Conservation (phyloP, 2,888 invertebrate genomes). For the Automeris io region DNA sequence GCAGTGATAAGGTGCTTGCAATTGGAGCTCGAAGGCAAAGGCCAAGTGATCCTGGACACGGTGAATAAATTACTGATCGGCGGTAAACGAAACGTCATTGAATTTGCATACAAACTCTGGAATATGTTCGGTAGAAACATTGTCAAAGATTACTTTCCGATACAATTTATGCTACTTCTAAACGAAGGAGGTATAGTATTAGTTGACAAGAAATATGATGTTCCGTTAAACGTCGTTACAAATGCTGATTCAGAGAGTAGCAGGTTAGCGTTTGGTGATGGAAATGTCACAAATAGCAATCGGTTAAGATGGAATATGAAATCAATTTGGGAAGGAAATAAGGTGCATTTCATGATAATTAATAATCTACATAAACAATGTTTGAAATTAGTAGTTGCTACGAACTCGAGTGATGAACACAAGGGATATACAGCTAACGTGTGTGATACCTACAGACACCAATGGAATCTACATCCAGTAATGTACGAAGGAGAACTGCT, state of each 20-base stretch:
- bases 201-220: background rate
- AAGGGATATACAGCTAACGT: background rate
- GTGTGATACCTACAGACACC: background rate
- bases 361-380: background rate
- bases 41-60: background rate
- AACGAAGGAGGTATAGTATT: background rate
- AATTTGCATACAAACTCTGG: slow-evolving; percentile 4
- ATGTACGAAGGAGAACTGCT: background rate
- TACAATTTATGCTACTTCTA: background rate
- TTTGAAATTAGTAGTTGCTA: background rate
- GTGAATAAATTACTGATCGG: background rate
- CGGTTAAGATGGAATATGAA: background rate
- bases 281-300: background rate
- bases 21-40: background rate
- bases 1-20: background rate
- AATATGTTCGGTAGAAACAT: background rate
- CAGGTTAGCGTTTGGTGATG: background rate
- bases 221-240: background rate
- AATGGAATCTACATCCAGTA: background rate
- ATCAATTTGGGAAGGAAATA: background rate
- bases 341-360: slow-evolving; percentile 3
- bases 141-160: slow-evolving; percentile 1
- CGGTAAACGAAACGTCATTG: background rate
- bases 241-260: too few relatives aligned
- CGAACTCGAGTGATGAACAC: slow-evolving; percentile 2